Percentiles rank a stretch among this genome's conserved stretches.
These are phyloP conservation scores for Gymnocheta viridis DNA, from an alignment of 2,888 invertebrate species.

Conservation along the genomic window DNA sequence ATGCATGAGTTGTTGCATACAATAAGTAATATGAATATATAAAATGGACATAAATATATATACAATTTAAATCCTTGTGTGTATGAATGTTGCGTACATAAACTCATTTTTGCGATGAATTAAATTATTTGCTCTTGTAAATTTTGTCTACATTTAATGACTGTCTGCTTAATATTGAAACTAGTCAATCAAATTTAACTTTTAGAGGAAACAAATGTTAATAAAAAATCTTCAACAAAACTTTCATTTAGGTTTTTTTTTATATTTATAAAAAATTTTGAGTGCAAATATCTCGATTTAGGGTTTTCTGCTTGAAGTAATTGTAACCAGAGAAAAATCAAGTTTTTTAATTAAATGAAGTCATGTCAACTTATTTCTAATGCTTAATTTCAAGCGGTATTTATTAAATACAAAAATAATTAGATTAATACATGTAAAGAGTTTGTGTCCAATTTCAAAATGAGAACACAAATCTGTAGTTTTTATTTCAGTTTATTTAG, in stretches of 20 bases:
- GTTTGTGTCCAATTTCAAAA: no score
- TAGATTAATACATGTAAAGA: background rate
- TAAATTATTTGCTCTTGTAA: conserved; percentile 29
- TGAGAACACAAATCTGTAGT: no score
- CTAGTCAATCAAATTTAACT: conserved; percentile 44
- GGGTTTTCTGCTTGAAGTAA: conserved; percentile 11
- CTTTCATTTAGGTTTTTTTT: background rate
- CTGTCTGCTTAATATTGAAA: conserved; percentile 41
- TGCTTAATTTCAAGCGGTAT: background rate
- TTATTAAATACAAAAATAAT: no score
- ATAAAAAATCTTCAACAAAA: conserved; percentile 3
- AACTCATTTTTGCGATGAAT: conserved; percentile 4
- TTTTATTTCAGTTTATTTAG: no score
- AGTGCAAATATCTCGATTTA: background rate
- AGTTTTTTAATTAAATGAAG: background rate
- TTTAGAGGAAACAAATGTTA: conserved; percentile 28
- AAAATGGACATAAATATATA: background rate
- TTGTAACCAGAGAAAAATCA: background rate
- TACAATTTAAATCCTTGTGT: background rate
- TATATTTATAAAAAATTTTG: background rate
- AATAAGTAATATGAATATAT: conserved; percentile 22
- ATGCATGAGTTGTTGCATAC: conserved; percentile 63
- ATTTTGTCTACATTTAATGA: conserved; percentile 23
- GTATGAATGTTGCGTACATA: background rate
- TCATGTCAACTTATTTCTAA: background rate